These are phyloP conservation scores for Epicauta chinensis DNA, from an alignment of 1,140 invertebrate species.

Conservation along the genomic window DNA sequence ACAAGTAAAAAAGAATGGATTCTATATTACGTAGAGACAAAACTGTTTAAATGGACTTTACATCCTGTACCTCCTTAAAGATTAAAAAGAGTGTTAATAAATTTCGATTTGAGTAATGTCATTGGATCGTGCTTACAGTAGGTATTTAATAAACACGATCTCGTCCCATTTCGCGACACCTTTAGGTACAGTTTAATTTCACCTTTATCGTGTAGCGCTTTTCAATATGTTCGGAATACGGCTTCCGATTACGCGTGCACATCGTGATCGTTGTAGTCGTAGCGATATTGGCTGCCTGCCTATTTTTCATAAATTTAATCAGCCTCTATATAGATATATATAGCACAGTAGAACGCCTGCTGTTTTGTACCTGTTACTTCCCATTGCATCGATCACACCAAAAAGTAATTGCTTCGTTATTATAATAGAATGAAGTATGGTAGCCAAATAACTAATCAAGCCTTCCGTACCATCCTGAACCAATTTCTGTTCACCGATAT, in stretches of 20 bases:
- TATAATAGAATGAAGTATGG: too few relatives aligned
- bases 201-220: constrained; percentile 3
- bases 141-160: constrained; percentile 12
- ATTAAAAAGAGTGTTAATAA: too few relatives aligned
- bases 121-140: too few relatives aligned
- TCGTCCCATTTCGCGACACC: too few relatives aligned
- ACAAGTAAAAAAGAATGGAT: too few relatives aligned
- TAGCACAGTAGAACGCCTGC: neutral
- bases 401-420: too few relatives aligned
- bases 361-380: constrained; percentile 12
- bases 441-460: neutral
- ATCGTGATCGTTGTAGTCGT: neutral
- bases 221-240: constrained; percentile 5
- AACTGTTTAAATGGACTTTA: too few relatives aligned
- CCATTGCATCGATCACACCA: too few relatives aligned
- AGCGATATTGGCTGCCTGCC: neutral
- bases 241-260: constrained; percentile 3
- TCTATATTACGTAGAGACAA: too few relatives aligned
- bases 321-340: neutral
- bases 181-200: constrained; percentile 12
- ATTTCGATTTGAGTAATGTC: too few relatives aligned
- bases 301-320: constrained; percentile 16
- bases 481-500: constrained; percentile 1
- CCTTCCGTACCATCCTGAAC: constrained; percentile 1
- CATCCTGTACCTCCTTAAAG: too few relatives aligned